Evolutionary conservation across 2,888 invertebrate species (phyloP), one percentile per base, ranked within the genome.

Genomic region (Leucania comma): DNA sequence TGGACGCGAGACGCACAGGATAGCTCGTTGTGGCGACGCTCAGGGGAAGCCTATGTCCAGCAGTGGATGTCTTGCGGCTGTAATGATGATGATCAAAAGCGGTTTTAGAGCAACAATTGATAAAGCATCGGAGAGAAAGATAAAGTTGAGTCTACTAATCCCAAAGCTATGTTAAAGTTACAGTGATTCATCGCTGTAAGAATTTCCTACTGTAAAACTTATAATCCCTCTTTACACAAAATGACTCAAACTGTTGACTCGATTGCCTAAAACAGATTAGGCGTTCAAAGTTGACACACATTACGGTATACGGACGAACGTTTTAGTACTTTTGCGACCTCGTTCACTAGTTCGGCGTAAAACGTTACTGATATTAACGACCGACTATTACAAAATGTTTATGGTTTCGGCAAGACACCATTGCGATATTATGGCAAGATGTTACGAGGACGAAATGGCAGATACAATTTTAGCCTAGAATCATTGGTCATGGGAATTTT

Each of bases 201-300:
- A 72, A 67, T 67, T 12, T 75, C 35, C 42, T 66, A 5, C 48
- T 35, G 48, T 67, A 65, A 70, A 79, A 63, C 46, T 65, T 68
- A 53, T 82, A 81, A 83, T 77, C 63, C 72, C 51, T 73, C 53
- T 74, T 74, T 60, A 73, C 56, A 54, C 56, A 79, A 60, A 50
- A 56, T 75, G 78, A 82, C 72, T 78, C 65, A 82, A 73, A 42
- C 54, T 69, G 79, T 81, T 79, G 60, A 69, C 57, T 48, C 62
- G 56, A 75, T 80, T 67, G 73, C 72, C 64, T 83, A 76, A 77
- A 85, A 72, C 68, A 78, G 75, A 77, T 83, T 72, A 82, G 51
- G 38, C 66, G 66, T 73, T 58, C n/a, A 71, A 53, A 70, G 62
- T 68, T 76, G 74, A 80, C 72, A 76, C 68, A 80, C 70, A 79